Percentiles rank a stretch among this genome's conserved stretches.
Evolutionary conservation across 2,888 invertebrate genomes (phyloP).

Genomic region (Ariolimax columbianus): DNA sequence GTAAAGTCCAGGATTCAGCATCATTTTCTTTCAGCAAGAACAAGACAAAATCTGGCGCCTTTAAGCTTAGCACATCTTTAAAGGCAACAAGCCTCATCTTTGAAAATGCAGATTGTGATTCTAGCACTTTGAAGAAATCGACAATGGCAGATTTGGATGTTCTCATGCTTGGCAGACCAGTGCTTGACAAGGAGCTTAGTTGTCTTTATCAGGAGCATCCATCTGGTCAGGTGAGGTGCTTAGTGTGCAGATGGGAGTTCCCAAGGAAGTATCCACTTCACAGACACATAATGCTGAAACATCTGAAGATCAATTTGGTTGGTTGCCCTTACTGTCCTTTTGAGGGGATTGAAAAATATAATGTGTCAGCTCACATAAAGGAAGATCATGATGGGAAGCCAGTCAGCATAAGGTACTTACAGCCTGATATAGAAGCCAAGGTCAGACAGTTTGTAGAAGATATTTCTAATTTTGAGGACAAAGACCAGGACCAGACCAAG

Average conservation of each 20-base stretch:
- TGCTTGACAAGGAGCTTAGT: slow-evolving; percentile 40
- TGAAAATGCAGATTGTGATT: background rate
- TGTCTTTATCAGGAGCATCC: slow-evolving; percentile 39
- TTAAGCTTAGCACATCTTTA: background rate
- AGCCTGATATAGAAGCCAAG: slow-evolving; percentile 52
- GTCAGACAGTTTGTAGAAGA: slow-evolving; percentile 54
- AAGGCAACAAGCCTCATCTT: background rate
- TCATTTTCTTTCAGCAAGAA: background rate
- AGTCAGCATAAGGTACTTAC: slow-evolving; percentile 48
- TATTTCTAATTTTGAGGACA: slow-evolving; percentile 31
- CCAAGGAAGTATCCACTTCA: slow-evolving; percentile 57
- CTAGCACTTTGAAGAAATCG: background rate
- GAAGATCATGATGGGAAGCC: slow-evolving; percentile 54
- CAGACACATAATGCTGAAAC: slow-evolving; percentile 58
- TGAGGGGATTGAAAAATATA: slow-evolving; percentile 58
- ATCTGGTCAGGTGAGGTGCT: slow-evolving; percentile 46
- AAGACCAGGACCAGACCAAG: background rate
- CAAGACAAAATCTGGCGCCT: background rate
- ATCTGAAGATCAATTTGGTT: slow-evolving; percentile 56
- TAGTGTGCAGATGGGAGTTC: slow-evolving; percentile 57
- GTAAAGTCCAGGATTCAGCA: background rate
- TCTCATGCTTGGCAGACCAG: slow-evolving; percentile 42
- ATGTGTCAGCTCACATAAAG: slow-evolving; percentile 57
- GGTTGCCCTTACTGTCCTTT: slow-evolving; percentile 57
- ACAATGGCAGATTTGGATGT: slow-evolving; percentile 35